Conservation (phyloP, 2,888 invertebrate genomes). For the Helobdella robusta region DNA sequence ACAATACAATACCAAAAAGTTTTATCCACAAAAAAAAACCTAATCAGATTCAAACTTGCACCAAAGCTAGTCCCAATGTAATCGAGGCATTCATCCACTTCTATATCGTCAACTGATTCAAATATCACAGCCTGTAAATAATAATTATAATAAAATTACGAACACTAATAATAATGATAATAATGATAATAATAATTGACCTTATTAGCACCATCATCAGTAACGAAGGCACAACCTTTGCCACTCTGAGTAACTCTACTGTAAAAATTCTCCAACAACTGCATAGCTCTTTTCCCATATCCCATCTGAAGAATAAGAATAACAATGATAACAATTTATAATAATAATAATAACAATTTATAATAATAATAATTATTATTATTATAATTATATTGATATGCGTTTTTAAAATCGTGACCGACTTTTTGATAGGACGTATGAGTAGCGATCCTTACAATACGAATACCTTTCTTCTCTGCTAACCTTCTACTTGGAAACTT, state of each 20-base stretch:
- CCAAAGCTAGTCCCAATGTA: constrained; percentile 92
- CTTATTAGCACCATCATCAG: too few relatives aligned
- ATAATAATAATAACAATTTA: too few relatives aligned
- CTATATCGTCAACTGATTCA: constrained; percentile 52
- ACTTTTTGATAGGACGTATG: constrained; percentile 75
- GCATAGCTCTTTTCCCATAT: constrained; percentile 79
- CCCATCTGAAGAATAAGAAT: constrained; percentile 66
- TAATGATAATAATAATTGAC: too few relatives aligned
- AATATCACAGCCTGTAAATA: too few relatives aligned
- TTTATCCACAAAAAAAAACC: too few relatives aligned
- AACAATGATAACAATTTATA: background rate
- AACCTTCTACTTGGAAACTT: constrained; percentile 81
- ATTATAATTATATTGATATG: too few relatives aligned
- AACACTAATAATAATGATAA: too few relatives aligned
- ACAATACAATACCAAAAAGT: too few relatives aligned
- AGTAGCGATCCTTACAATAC: constrained; percentile 90
- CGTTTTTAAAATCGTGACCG: too few relatives aligned
- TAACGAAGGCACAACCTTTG: too few relatives aligned
- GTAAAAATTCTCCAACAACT: constrained; percentile 78
- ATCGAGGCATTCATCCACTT: constrained; percentile 62
- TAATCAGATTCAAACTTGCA: constrained; percentile 73
- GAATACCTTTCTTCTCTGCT: constrained; percentile 74
- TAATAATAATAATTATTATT: too few relatives aligned
- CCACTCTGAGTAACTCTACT: constrained; percentile 58
- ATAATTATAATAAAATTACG: too few relatives aligned